Conservation (phyloP, 2,113 vertebrate species). For the Albula goreensis region DNA sequence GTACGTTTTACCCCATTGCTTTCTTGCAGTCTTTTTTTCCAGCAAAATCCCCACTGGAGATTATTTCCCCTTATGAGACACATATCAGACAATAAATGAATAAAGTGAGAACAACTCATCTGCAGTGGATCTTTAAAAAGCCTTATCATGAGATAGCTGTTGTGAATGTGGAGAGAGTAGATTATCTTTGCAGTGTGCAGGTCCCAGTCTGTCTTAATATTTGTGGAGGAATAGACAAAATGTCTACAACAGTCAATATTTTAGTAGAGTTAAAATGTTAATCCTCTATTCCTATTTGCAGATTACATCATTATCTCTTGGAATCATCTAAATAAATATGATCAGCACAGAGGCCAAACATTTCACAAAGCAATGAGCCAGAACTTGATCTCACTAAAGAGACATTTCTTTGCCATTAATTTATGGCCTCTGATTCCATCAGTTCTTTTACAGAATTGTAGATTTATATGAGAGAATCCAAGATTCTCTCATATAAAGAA, state of each 20-base stretch:
- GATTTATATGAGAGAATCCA: slow-evolving; percentile 29
- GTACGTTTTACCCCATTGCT: too few species aligned
- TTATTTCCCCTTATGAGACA: neutral
- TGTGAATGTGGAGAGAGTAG: neutral
- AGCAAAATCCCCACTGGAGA: neutral
- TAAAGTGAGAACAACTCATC: neutral
- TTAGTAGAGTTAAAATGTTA: slow-evolving; percentile 25
- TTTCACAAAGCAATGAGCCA: slow-evolving; percentile 28
- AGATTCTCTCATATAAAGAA: too few species aligned
- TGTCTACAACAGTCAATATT: slow-evolving; percentile 25
- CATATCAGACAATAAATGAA: neutral
- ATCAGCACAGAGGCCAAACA: slow-evolving; percentile 36
- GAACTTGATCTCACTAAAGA: slow-evolving; percentile 37
- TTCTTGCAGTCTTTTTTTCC: too few species aligned
- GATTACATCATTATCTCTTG: slow-evolving; percentile 33
- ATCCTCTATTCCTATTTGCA: slow-evolving; percentile 31
- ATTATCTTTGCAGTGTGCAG: neutral
- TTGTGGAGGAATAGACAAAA: slow-evolving; percentile 9
- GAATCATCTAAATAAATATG: slow-evolving; percentile 41
- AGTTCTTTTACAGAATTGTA: slow-evolving; percentile 36
- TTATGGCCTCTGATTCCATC: slow-evolving; percentile 30
- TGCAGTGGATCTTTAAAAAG: neutral
- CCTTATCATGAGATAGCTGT: neutral
- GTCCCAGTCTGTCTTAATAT: neutral
- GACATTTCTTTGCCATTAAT: slow-evolving; percentile 27